A percentile compares a stretch with the other conserved stretches of the same genome.
phyloP scores from a whole-genome alignment of 30 jellyfish, hydroid and myxozoan genomes.

The Aurelia sp. region DNA sequence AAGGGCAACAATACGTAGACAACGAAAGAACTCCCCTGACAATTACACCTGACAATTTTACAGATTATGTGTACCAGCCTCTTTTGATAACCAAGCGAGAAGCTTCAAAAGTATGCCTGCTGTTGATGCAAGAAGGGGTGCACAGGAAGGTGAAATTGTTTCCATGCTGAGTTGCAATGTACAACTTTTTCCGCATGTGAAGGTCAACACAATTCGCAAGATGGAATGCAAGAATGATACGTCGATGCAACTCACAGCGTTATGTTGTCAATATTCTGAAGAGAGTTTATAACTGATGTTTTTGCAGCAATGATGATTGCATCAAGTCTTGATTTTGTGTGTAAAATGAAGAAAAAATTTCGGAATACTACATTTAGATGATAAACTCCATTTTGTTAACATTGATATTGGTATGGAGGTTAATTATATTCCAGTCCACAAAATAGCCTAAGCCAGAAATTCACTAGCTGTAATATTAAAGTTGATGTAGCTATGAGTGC shows the following conservation, averaged over 20 bases:
- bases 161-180: conserved; percentile 30
- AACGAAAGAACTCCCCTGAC: no score
- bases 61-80: conserved; percentile 3
- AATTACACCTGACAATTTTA: no score
- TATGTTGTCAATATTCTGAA: background rate
- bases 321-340: background rate
- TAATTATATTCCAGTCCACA: conserved; percentile 20
- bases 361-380: background rate
- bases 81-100: conserved; percentile 45
- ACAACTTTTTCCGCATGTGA: conserved; percentile 30
- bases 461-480: no score
- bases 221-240: background rate
- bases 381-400: no score
- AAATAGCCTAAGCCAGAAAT: background rate
- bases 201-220: conserved; percentile 13
- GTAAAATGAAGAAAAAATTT: background rate
- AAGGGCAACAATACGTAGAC: no score
- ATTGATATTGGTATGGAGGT: background rate
- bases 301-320: background rate
- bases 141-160: conserved; percentile 23
- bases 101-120: conserved; percentile 32
- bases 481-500: no score
- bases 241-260: background rate
- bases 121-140: conserved; percentile 28
- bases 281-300: background rate